phyloP scores from a whole-genome alignment of 1,140 invertebrate genomes.

The Bombus terrestris region DNA sequence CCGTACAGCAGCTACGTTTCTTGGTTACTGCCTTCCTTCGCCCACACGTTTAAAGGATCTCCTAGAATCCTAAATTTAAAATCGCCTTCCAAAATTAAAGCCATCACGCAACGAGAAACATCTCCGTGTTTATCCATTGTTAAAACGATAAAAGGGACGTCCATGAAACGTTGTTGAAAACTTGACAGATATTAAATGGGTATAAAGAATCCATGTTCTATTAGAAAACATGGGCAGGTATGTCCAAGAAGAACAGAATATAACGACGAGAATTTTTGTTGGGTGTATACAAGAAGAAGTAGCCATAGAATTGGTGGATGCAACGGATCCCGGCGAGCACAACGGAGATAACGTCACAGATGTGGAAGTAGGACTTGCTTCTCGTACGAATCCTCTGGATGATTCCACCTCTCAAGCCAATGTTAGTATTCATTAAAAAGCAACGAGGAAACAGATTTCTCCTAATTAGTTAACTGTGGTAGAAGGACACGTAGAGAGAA shows the following conservation, averaged over 20 bases:
- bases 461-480: conserved; percentile 42
- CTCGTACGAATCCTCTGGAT: conserved; percentile 75
- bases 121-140: background rate
- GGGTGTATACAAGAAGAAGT: conserved; percentile 76
- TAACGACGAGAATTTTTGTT: conserved; percentile 76
- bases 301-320: conserved; percentile 79
- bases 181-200: conserved; percentile 5
- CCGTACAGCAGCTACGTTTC: background rate
- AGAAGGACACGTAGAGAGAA: conserved; percentile 29
- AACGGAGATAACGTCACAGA: conserved; percentile 73
- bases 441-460: background rate
- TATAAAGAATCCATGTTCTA: background rate
- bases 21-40: background rate
- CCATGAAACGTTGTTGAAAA: conserved; percentile 3
- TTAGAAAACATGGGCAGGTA: background rate
- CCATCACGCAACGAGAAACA: too few species aligned
- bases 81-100: background rate
- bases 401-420: conserved; percentile 76
- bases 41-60: background rate
- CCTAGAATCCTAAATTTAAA: too few species aligned
- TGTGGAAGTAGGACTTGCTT: conserved; percentile 74
- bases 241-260: background rate
- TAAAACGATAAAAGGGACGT: background rate
- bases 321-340: conserved; percentile 76
- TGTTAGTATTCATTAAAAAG: conserved; percentile 78